These are phyloP conservation scores for Gandaritis pyraliata DNA, from an alignment of 2,888 invertebrate genomes.

Conservation along the genomic window DNA sequence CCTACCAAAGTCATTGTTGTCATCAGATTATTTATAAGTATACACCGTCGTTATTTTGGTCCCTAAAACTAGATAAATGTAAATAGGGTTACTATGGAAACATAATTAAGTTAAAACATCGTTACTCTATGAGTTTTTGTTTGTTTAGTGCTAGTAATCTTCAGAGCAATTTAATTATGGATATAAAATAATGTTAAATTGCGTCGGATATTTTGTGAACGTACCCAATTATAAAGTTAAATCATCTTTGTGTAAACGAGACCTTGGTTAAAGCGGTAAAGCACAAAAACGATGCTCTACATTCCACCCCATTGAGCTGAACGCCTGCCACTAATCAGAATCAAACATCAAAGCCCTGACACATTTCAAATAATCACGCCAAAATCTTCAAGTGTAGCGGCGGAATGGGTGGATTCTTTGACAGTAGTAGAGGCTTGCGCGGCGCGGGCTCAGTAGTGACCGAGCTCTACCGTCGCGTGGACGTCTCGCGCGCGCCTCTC, in stretches of 20 bases:
- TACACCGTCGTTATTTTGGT: too few species aligned
- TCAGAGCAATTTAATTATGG: too few species aligned
- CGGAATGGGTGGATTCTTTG: slow-evolving; percentile 61
- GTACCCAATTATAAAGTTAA: too few species aligned
- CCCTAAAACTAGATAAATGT: too few species aligned
- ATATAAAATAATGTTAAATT: too few species aligned
- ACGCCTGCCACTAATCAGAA: slow-evolving; percentile 44
- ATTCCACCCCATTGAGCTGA: slow-evolving; percentile 33
- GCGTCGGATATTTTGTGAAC: too few species aligned
- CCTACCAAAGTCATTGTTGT: too few species aligned
- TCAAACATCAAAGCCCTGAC: slow-evolving; percentile 49
- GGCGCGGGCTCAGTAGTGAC: slow-evolving; percentile 64
- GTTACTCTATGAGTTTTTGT: not conserved
- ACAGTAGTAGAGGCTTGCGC: slow-evolving; percentile 73
- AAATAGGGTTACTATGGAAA: not conserved
- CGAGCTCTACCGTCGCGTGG: slow-evolving; percentile 61
- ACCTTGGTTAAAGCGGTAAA: slow-evolving; percentile 14
- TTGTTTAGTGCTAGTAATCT: too few species aligned
- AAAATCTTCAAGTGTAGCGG: slow-evolving; percentile 60
- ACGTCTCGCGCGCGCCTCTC: slow-evolving; percentile 51
- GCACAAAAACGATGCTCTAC: slow-evolving; percentile 31
- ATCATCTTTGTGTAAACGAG: not conserved
- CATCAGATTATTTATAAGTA: too few species aligned
- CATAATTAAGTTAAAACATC: slow-evolving; percentile 1
- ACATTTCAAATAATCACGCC: slow-evolving; percentile 48